Evolutionary conservation across 2,888 invertebrate genomes (phyloP).

Genomic region (Eristalis arbustorum): DNA sequence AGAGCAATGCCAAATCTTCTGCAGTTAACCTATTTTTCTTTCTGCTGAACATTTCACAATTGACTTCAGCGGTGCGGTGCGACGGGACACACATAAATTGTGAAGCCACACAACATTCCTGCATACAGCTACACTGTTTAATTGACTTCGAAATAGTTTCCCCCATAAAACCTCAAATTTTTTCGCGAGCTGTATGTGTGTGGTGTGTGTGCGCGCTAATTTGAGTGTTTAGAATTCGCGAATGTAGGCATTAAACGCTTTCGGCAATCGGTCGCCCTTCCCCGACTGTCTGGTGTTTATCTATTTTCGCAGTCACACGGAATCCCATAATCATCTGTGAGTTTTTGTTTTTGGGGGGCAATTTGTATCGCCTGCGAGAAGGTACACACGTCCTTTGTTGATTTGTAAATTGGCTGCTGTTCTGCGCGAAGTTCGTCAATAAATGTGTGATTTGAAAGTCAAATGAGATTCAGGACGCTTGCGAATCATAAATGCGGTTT

Average conservation of each 20-base stretch:
- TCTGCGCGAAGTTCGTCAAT: neutral
- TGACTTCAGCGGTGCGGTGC: neutral
- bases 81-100: neutral
- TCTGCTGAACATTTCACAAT: neutral
- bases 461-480: constrained; percentile 18
- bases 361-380: neutral
- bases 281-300: neutral
- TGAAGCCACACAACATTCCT: neutral
- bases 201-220: neutral
- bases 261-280: neutral
- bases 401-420: neutral
- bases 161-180: neutral
- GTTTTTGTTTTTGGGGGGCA: neutral
- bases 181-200: neutral
- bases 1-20: constrained; percentile 37
- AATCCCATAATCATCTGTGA: neutral
- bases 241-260: constrained; percentile 7
- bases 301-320: neutral
- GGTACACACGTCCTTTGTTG: neutral
- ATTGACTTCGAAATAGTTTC: neutral
- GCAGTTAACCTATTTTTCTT: constrained; percentile 43
- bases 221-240: neutral
- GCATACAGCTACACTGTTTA: neutral
- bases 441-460: constrained; percentile 23
- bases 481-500: neutral